Conservation (phyloP, 2,113 vertebrate genomes). For the Scartelaos histophorus region DNA sequence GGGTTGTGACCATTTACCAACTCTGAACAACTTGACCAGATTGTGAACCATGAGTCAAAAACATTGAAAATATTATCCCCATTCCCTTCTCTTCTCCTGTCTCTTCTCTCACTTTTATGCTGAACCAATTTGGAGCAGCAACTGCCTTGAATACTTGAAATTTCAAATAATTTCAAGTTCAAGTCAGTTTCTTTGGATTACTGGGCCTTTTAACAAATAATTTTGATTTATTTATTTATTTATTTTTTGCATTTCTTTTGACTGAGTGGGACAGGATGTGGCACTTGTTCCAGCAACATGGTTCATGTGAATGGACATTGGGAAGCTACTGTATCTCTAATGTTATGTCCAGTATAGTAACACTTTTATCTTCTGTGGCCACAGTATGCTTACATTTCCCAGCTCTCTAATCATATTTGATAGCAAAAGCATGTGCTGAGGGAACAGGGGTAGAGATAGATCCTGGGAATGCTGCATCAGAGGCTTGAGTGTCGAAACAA, state of each 20-base stretch:
- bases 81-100: too few species aligned
- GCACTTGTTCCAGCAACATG: constrained; percentile 13
- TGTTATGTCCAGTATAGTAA: constrained; percentile 4
- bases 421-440: constrained; percentile 32
- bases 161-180: too few species aligned
- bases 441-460: constrained; percentile 63
- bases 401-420: constrained; percentile 12
- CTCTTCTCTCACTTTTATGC: too few species aligned
- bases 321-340: background rate
- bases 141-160: too few species aligned
- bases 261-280: background rate
- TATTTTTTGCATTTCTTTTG: background rate
- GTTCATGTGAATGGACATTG: too few species aligned
- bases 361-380: constrained; percentile 17
- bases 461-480: constrained; percentile 67
- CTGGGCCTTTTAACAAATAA: too few species aligned
- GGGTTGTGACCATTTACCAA: too few species aligned
- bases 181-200: too few species aligned
- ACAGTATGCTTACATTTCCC: constrained; percentile 19
- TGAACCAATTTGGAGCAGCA: too few species aligned
- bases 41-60: too few species aligned
- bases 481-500: constrained; percentile 58
- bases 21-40: too few species aligned
- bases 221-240: background rate
- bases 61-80: too few species aligned